A percentile compares a stretch with the other conserved stretches of the same genome.
Conservation (phyloP, 2,797 vertebrate species). For the Mycteria americana region DNA sequence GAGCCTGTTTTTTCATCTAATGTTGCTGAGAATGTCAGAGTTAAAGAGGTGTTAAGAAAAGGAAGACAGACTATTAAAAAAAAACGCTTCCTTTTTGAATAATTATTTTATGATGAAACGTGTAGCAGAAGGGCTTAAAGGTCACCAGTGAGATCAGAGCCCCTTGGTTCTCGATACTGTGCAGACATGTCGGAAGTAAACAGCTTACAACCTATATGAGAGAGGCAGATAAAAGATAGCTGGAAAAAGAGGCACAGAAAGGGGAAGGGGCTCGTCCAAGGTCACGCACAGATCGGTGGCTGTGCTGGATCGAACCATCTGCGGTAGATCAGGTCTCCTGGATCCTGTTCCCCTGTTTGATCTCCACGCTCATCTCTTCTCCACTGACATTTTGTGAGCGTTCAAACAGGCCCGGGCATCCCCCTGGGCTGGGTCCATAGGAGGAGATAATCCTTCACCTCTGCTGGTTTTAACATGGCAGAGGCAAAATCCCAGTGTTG, state of each 20-base stretch:
- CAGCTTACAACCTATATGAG: conserved; percentile 28
- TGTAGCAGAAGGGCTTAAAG: conserved; percentile 25
- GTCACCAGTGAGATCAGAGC: neutral
- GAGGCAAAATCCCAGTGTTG: neutral
- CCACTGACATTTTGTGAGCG: neutral
- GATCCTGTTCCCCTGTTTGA: neutral
- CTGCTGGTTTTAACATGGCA: neutral
- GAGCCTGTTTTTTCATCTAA: neutral
- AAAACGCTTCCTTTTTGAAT: neutral
- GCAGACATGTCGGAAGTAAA: conserved; percentile 41
- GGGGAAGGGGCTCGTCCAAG: conserved; percentile 14
- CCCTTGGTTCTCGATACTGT: neutral
- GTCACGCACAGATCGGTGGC: neutral
- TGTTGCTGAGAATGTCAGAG: neutral
- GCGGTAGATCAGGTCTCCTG: neutral
- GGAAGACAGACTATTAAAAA: conserved; percentile 2
- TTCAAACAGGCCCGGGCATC: neutral
- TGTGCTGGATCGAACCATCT: neutral
- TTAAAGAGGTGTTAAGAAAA: conserved; percentile 36
- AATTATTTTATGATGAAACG: neutral
- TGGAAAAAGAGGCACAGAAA: conserved; percentile 47
- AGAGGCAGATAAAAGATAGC: conserved; percentile 36
- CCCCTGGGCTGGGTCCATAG: neutral
- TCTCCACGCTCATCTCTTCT: fast-evolving
- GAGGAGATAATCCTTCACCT: neutral